These are phyloP conservation scores for Muricea muricata DNA, from an alignment of 92 coral and sea anemone species.

Conservation along the genomic window DNA sequence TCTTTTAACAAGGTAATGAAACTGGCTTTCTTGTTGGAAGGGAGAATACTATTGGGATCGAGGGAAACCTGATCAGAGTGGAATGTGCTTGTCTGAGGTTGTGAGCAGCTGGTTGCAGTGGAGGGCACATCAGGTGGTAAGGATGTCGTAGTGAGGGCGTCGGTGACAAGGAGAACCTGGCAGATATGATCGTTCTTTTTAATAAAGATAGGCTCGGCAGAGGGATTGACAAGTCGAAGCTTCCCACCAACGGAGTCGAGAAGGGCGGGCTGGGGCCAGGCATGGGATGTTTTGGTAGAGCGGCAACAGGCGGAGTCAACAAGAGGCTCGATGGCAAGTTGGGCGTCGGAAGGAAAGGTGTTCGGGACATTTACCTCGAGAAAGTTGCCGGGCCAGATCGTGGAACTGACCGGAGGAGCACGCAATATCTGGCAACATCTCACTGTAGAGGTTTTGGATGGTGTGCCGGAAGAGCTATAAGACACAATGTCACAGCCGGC, in stretches of 20 bases:
- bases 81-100: not conserved
- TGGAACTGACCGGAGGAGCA: slow-evolving; percentile 12
- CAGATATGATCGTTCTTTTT: slow-evolving; percentile 51
- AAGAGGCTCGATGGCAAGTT: slow-evolving; percentile 42
- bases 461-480: too few relatives aligned
- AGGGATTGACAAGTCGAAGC: slow-evolving; percentile 39
- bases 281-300: slow-evolving; percentile 27
- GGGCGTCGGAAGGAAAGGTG: slow-evolving; percentile 24
- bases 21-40: not conserved
- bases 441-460: slow-evolving; percentile 5
- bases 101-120: not conserved
- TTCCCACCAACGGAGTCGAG: slow-evolving; percentile 43
- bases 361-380: slow-evolving; percentile 41
- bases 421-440: slow-evolving; percentile 41
- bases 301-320: too few relatives aligned
- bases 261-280: slow-evolving; percentile 52
- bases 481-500: slow-evolving; percentile 38
- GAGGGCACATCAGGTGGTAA: not conserved
- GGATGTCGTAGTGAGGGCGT: not conserved
- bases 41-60: slow-evolving; percentile 40
- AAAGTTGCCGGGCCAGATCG: slow-evolving; percentile 47
- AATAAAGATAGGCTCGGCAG: slow-evolving; percentile 46
- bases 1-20: slow-evolving; percentile 22
- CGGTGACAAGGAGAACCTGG: slow-evolving; percentile 30
- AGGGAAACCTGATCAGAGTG: not conserved